phyloP scores from a whole-genome alignment of 2,113 vertebrate genomes.

The Pelecanus crispus region DNA sequence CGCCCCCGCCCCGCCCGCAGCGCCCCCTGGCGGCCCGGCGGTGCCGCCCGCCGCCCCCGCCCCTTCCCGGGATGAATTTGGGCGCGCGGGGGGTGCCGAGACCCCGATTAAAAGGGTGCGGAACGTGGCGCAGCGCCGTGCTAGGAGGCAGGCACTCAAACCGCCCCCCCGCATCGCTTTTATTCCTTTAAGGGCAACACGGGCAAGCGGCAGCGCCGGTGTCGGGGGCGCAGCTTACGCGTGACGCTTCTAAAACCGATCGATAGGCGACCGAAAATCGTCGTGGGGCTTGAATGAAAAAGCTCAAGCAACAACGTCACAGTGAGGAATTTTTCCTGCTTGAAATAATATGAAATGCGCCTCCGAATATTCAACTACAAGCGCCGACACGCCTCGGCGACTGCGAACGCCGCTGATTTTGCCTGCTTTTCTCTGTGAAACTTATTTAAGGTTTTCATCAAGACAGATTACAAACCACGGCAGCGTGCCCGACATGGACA shows the following conservation, averaged over 20 bases:
- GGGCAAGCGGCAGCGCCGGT: not conserved
- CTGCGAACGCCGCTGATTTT: accelerated
- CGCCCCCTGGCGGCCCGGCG: not conserved
- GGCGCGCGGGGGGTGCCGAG: accelerated
- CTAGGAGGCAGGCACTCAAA: not conserved
- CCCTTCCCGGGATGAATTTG: accelerated
- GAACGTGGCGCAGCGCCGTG: accelerated
- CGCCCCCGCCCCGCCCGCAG: too few relatives aligned
- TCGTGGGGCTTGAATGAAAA: accelerated
- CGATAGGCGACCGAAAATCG: accelerated
- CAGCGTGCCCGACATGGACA: accelerated
- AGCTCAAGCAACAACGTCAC: accelerated
- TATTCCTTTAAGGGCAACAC: accelerated
- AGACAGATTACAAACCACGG: not conserved
- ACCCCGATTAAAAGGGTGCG: too few relatives aligned
- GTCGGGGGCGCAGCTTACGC: not conserved
- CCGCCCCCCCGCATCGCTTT: not conserved
- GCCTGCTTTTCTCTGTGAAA: too few relatives aligned
- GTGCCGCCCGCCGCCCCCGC: not conserved
- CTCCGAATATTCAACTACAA: accelerated
- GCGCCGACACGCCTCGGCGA: accelerated
- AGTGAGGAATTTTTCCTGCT: accelerated
- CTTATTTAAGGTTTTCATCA: not conserved
- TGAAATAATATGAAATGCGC: too few relatives aligned
- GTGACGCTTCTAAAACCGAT: accelerated